Percentiles rank a stretch among this genome's conserved stretches.
Conservation (phyloP, 1,140 invertebrate genomes). For the Ceratina calcarata region DNA sequence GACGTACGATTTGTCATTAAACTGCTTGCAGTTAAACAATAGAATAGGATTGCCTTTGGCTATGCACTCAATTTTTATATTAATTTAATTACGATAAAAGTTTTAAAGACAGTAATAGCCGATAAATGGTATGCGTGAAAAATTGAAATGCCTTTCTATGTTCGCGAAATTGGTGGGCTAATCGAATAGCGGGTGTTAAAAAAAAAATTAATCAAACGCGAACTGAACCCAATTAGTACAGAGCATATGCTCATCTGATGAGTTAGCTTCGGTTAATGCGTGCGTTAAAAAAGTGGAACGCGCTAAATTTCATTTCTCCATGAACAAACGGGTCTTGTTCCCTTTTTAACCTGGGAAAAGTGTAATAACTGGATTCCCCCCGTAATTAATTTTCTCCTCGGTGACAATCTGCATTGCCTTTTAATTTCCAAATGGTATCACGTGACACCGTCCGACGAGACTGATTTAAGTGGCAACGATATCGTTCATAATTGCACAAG, state of each 20-base stretch:
- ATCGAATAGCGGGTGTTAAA: background rate
- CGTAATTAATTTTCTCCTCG: constrained; percentile 11
- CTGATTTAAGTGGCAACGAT: background rate
- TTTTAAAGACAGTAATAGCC: too few species aligned
- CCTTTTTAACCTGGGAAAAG: constrained; percentile 3
- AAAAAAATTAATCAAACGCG: background rate
- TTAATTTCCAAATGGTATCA: background rate
- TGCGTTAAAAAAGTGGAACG: background rate
- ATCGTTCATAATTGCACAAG: too few species aligned
- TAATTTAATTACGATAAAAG: too few species aligned
- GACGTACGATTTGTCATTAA: background rate
- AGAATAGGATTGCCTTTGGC: background rate
- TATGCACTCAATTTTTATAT: too few species aligned
- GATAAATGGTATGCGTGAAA: too few species aligned
- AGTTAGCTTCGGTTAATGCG: background rate
- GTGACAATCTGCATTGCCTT: constrained; percentile 7
- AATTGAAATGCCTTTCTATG: too few species aligned
- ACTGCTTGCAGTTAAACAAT: background rate
- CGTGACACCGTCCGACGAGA: constrained; percentile 5
- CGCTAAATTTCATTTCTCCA: constrained; percentile 16
- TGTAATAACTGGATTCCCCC: constrained; percentile 10
- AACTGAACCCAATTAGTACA: background rate
- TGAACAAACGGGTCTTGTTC: background rate
- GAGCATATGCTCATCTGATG: background rate
- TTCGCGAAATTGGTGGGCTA: background rate